Conservation (phyloP, 2,797 vertebrate genomes). For the Sebastes variabilis region DNA sequence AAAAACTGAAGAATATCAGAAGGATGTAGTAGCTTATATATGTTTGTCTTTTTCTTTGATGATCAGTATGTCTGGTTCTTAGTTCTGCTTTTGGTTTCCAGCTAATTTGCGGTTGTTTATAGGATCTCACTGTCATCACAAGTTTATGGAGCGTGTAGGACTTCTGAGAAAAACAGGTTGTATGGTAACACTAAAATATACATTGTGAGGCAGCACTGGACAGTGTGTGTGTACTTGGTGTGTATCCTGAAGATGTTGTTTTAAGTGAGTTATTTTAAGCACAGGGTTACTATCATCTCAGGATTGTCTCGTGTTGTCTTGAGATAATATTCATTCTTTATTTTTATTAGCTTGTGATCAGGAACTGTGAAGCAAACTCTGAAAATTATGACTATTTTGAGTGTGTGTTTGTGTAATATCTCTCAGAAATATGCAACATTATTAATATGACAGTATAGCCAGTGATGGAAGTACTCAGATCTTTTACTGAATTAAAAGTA, state of each 20-base stretch:
- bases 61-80: neutral
- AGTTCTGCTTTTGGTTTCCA: neutral
- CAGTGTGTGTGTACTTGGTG: neutral
- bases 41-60: constrained; percentile 1
- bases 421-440: neutral
- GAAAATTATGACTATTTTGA: neutral
- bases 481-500: neutral
- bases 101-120: neutral
- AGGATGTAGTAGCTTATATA: neutral
- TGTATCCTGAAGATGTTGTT: neutral
- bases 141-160: neutral
- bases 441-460: constrained; percentile 3
- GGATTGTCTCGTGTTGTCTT: neutral
- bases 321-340: neutral
- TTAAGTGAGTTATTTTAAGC: neutral
- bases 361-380: neutral
- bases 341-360: neutral
- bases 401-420: neutral
- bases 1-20: neutral
- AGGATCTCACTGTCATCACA: neutral
- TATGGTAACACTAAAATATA: neutral
- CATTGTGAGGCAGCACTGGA: neutral
- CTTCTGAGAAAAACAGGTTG: neutral
- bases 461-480: neutral
- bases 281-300: neutral